These are phyloP conservation scores for Drosophila anomelani DNA, from an alignment of 2,888 invertebrate species.

Conservation along the genomic window DNA sequence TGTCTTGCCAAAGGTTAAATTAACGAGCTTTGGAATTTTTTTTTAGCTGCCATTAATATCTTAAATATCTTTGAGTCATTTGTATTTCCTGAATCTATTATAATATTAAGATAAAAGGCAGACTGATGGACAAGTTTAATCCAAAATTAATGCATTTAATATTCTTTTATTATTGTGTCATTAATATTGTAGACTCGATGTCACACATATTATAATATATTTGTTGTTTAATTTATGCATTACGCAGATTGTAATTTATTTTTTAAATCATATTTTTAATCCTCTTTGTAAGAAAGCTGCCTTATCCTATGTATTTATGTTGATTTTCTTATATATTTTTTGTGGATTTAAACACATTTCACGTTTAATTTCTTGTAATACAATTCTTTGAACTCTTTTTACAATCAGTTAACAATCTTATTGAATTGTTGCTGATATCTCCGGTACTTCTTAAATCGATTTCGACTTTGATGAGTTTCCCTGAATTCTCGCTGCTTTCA, in stretches of 20 bases:
- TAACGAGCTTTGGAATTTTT: not conserved
- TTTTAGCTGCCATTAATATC: conserved; percentile 6
- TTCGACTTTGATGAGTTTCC: not conserved
- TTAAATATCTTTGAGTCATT: conserved; percentile 7
- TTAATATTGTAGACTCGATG: not conserved
- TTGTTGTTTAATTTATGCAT: not conserved
- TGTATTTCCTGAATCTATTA: conserved; percentile 1
- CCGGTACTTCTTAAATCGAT: not conserved
- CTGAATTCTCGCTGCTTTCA: conserved; percentile 12
- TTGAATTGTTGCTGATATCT: not conserved
- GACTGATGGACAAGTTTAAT: conserved; percentile 23
- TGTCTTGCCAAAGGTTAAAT: not conserved
- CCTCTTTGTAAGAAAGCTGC: too few species aligned
- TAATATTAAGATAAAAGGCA: not conserved
- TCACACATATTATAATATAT: not conserved
- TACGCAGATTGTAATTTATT: not conserved
- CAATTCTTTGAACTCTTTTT: not conserved
- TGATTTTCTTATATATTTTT: not conserved
- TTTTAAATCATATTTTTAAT: not conserved
- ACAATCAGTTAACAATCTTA: not conserved
- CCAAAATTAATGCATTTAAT: conserved; percentile 1
- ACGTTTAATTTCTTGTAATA: not conserved
- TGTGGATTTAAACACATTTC: not conserved
- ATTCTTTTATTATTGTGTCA: conserved; percentile 9
- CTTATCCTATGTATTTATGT: not conserved